phyloP scores from a whole-genome alignment of 2,113 vertebrate species.

The Coturnix japonica region DNA sequence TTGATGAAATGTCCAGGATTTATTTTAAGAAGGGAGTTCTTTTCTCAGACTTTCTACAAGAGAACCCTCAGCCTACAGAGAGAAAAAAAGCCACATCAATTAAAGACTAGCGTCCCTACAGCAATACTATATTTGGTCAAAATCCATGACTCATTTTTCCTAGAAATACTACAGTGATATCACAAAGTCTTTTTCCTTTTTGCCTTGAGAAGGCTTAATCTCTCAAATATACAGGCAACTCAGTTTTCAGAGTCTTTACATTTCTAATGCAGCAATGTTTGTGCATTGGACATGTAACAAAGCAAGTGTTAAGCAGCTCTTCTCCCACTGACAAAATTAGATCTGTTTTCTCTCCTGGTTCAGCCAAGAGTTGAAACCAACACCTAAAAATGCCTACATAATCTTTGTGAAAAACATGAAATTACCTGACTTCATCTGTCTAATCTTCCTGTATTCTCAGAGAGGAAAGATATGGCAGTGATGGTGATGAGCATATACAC shows the following conservation, averaged over 20 bases:
- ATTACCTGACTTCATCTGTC: background rate
- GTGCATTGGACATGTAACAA: background rate
- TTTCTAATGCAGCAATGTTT: conserved; percentile 27
- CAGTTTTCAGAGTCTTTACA: conserved; percentile 21
- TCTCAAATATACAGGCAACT: conserved; percentile 6
- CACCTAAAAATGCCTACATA: background rate
- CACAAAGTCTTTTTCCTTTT: conserved; percentile 61
- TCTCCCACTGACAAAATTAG: background rate
- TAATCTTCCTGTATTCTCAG: background rate
- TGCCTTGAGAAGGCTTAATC: conserved; percentile 30
- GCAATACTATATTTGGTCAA: conserved; percentile 60
- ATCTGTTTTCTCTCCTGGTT: background rate
- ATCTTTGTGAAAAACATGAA: background rate
- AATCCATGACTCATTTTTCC: conserved; percentile 75
- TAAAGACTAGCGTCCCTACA: conserved; percentile 44
- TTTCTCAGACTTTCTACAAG: conserved; percentile 29
- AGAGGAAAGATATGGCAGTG: background rate
- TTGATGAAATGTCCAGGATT: conserved; percentile 16
- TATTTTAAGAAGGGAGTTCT: background rate
- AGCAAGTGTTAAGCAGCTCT: background rate
- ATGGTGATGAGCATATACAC: background rate
- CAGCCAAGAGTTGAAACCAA: background rate
- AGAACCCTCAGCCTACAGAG: conserved; percentile 23
- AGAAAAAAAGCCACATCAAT: background rate
- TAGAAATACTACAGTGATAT: conserved; percentile 76